Conservation (phyloP, 1,140 invertebrate species). For the Drosophila truncata region DNA sequence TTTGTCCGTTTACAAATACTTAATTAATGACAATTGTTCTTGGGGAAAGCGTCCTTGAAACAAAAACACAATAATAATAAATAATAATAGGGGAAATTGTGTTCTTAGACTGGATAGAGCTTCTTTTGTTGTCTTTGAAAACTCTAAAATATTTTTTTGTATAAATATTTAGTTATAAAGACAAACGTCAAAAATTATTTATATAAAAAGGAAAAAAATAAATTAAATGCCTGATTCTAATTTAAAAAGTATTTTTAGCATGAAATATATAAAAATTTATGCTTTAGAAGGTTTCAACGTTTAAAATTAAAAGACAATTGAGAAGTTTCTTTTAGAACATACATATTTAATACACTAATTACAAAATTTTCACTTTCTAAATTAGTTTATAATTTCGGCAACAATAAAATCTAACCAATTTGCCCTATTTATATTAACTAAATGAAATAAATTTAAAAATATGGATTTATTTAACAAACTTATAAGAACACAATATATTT, state of each 20-base stretch:
- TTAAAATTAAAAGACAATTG: too few species aligned
- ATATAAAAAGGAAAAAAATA: not conserved
- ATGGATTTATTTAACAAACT: too few species aligned
- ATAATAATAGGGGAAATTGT: not conserved
- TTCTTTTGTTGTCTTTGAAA: not conserved
- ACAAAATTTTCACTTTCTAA: too few species aligned
- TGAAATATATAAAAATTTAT: too few species aligned
- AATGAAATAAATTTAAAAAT: not conserved
- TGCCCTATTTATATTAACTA: too few species aligned
- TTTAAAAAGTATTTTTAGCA: not conserved
- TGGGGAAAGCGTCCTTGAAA: not conserved
- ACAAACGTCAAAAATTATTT: not conserved
- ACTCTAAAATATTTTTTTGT: not conserved
- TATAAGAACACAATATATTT: too few species aligned
- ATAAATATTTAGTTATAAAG: not conserved
- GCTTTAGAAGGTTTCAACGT: too few species aligned
- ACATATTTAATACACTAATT: too few species aligned
- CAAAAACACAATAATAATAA: not conserved
- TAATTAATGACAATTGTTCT: conserved; percentile 66
- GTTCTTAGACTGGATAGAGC: not conserved
- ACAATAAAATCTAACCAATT: too few species aligned
- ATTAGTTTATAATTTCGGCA: too few species aligned
- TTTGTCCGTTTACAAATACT: conserved; percentile 36
- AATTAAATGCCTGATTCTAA: not conserved
- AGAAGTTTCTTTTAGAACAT: too few species aligned